These are phyloP conservation scores for Octonoba sinensis DNA, from an alignment of 2,888 invertebrate genomes.

Conservation along the genomic window DNA sequence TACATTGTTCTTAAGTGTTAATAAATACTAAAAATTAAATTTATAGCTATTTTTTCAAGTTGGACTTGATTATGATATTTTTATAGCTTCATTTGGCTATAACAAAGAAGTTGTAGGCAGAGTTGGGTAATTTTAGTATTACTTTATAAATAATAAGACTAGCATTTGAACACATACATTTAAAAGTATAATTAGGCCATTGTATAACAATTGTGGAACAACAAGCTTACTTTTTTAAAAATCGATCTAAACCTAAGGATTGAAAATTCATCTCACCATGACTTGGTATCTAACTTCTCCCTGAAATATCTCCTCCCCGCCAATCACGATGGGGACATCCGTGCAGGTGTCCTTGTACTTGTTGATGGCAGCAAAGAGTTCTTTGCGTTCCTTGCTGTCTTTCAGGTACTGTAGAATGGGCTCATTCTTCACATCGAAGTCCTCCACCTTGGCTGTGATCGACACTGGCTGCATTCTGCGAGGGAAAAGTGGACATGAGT, in stretches of 20 bases:
- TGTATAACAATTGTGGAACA: not conserved
- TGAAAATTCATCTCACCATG: conserved; percentile 73
- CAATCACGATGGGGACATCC: conserved; percentile 96
- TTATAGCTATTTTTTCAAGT: too few species aligned
- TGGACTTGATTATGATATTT: too few species aligned
- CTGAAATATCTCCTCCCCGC: conserved; percentile 86
- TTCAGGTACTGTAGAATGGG: conserved; percentile 85
- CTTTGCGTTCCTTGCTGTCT: conserved; percentile 84
- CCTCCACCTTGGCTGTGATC: conserved; percentile 73
- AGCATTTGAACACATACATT: not conserved
- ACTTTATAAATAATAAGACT: not conserved
- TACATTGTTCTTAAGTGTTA: too few species aligned
- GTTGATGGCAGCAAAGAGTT: conserved; percentile 80
- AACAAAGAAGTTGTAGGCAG: not conserved
- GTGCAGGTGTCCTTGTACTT: conserved; percentile 78
- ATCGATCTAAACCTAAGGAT: too few species aligned
- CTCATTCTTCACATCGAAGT: conserved; percentile 83
- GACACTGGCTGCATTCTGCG: conserved; percentile 41
- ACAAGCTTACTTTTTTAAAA: too few species aligned
- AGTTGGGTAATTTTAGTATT: not conserved
- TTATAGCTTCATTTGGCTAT: too few species aligned
- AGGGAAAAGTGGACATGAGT: not conserved
- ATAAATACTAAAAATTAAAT: too few species aligned
- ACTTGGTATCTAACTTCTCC: conserved; percentile 82
- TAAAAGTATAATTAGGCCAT: not conserved